Evolutionary conservation across 1,140 invertebrate genomes (phyloP).

Genomic region (Vanessa tameamea): DNA sequence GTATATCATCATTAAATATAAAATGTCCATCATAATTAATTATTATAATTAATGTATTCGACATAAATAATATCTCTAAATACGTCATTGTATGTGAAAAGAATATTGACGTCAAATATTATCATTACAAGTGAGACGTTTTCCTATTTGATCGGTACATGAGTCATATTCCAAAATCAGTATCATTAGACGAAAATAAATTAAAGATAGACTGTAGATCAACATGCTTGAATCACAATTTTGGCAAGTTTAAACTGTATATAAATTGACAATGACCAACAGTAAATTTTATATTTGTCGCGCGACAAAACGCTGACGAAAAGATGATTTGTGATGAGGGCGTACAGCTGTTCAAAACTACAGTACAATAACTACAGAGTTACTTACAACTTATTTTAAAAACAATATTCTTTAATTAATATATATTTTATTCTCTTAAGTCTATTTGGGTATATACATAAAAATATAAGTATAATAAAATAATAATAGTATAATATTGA

Average conservation of each 20-base stretch:
- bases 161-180: slow-evolving; percentile 49
- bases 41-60: too few relatives aligned
- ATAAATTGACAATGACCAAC: slow-evolving; percentile 53
- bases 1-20: too few relatives aligned
- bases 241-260: slow-evolving; percentile 58
- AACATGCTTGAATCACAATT: slow-evolving; percentile 62
- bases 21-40: too few relatives aligned
- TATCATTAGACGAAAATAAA: slow-evolving; percentile 56
- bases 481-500: too few relatives aligned
- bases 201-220: slow-evolving; percentile 21
- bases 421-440: not conserved
- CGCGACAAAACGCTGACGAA: slow-evolving; percentile 30
- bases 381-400: not conserved
- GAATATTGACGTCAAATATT: slow-evolving; percentile 10
- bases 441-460: too few relatives aligned
- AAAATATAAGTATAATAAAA: too few relatives aligned
- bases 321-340: slow-evolving; percentile 11
- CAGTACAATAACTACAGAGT: too few relatives aligned
- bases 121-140: slow-evolving; percentile 9
- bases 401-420: not conserved
- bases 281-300: slow-evolving; percentile 45
- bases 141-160: slow-evolving; percentile 28
- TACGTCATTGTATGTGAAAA: slow-evolving; percentile 1
- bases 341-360: slow-evolving; percentile 2
- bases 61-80: not conserved